Evolutionary conservation across 2,888 invertebrate species (phyloP).

Genomic region (Agelastica alni): DNA sequence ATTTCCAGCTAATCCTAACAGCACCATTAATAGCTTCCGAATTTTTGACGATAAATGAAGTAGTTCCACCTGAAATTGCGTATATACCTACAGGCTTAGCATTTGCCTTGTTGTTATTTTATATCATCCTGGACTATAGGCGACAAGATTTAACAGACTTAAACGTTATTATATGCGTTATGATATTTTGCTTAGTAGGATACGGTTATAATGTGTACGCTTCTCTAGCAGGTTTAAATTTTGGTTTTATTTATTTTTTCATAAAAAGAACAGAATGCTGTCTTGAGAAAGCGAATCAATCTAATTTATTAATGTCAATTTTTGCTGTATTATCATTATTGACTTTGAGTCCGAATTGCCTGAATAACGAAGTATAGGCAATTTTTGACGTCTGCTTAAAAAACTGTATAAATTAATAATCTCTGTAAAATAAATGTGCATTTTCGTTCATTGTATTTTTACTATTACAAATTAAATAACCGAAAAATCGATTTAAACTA

Average conservation of each 20-base stretch:
- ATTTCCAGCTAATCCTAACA: constrained; percentile 31
- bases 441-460: no score
- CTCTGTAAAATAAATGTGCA: no score
- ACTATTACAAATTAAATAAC: no score
- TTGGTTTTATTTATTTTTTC: constrained; percentile 15
- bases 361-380: no score
- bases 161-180: constrained; percentile 32
- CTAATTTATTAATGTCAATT: constrained; percentile 18
- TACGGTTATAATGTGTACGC: constrained; percentile 4
- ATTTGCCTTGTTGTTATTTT: constrained; percentile 33
- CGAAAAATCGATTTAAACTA: no score
- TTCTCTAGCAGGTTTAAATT: constrained; percentile 2
- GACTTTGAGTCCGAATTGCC: constrained; percentile 13
- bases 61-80: constrained; percentile 33
- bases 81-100: constrained; percentile 33
- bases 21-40: constrained; percentile 37
- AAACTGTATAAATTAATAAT: no score
- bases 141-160: constrained; percentile 40
- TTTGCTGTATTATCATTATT: constrained; percentile 22
- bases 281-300: constrained; percentile 10
- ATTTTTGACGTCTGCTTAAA: no score
- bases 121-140: constrained; percentile 35
- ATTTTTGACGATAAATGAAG: constrained; percentile 32
- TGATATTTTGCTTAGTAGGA: constrained; percentile 11
- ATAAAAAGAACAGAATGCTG: constrained; percentile 17